phyloP scores from a whole-genome alignment of 2,888 invertebrate genomes.

The Eupithecia vulgata region DNA sequence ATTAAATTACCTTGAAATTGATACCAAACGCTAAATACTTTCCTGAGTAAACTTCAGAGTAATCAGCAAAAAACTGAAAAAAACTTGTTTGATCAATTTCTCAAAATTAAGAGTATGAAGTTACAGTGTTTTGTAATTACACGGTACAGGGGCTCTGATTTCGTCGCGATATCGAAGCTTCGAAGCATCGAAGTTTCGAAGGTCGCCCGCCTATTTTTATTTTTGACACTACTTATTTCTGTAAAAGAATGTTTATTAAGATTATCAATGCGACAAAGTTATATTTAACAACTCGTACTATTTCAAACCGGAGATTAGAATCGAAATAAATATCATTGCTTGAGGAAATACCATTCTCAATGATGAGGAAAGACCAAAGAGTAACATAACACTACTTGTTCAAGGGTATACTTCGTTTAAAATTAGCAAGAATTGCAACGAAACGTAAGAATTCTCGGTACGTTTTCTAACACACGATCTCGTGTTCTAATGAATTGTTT shows the following conservation, averaged over 20 bases:
- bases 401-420: not conserved
- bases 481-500: conserved; percentile 63
- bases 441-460: conserved; percentile 29
- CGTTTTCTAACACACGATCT: conserved; percentile 55
- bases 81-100: too few relatives aligned
- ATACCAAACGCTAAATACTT: too few relatives aligned
- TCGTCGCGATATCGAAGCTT: not conserved
- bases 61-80: too few relatives aligned
- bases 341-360: conserved; percentile 24
- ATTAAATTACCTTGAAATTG: too few relatives aligned
- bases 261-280: not conserved
- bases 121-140: too few relatives aligned
- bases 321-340: not conserved
- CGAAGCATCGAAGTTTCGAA: not conserved
- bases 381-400: conserved; percentile 3
- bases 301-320: not conserved
- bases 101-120: too few relatives aligned
- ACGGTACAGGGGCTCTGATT: too few relatives aligned
- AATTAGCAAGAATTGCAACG: conserved; percentile 30
- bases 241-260: too few relatives aligned
- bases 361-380: conserved; percentile 28
- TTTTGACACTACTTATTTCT: not conserved
- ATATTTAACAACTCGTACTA: not conserved
- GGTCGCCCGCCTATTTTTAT: not conserved
- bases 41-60: too few relatives aligned